Evolutionary conservation across 2,888 invertebrate genomes (phyloP).

Genomic region (Napeogenes sylphis): DNA sequence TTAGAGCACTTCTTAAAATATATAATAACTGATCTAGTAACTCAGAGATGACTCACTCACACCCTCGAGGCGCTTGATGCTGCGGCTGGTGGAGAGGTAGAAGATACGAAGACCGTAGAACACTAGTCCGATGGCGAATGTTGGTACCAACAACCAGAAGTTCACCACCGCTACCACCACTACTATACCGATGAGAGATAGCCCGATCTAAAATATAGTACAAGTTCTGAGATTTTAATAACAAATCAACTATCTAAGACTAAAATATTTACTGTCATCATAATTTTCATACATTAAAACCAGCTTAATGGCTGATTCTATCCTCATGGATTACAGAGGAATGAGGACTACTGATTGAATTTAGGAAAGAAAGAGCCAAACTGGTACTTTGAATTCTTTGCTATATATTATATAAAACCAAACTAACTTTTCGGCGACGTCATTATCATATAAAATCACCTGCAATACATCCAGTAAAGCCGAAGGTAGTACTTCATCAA

Average conservation of each 20-base stretch:
- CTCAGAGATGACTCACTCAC: constrained; percentile 82
- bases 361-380: no score
- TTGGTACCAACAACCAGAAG: constrained; percentile 84
- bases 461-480: constrained; percentile 80
- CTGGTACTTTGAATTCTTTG: no score
- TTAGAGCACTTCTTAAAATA: background rate
- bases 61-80: constrained; percentile 89
- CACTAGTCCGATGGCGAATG: constrained; percentile 81
- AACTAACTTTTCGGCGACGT: no score
- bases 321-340: no score
- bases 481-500: constrained; percentile 80
- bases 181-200: constrained; percentile 87
- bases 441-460: constrained; percentile 39
- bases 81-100: constrained; percentile 88
- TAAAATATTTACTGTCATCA: no score
- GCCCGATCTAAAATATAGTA: constrained; percentile 79
- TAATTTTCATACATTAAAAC: no score
- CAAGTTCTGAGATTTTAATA: no score
- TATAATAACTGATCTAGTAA: background rate
- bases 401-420: no score
- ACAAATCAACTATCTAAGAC: no score
- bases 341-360: no score
- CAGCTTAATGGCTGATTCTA: no score
- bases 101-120: constrained; percentile 86
- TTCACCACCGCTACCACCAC: constrained; percentile 87